phyloP scores from a whole-genome alignment of 2,113 vertebrate genomes.

The Grammomys dolichurus region DNA sequence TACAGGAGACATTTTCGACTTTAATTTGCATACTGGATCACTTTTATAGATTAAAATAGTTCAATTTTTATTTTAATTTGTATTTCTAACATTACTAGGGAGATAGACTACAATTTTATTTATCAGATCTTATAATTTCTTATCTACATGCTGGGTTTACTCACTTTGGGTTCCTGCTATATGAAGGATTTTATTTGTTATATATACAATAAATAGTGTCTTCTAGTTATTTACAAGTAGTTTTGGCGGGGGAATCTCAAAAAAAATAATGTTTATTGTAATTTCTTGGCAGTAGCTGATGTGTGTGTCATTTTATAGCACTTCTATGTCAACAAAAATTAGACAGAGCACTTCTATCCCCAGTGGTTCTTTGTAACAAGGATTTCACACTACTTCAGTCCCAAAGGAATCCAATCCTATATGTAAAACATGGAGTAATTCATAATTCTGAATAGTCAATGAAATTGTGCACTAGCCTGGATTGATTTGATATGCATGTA shows the following conservation, averaged over 20 bases:
- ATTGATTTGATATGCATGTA: slow-evolving; percentile 62
- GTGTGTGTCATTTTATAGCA: slow-evolving; percentile 29
- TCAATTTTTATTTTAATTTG: slow-evolving; percentile 49
- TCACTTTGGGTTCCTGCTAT: neutral
- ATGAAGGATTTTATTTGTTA: slow-evolving; percentile 53
- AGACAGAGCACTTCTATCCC: neutral
- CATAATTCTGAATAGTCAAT: slow-evolving; percentile 83
- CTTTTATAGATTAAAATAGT: slow-evolving; percentile 25
- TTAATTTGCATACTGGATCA: slow-evolving; percentile 16
- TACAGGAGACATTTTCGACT: neutral
- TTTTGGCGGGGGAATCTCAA: slow-evolving; percentile 15
- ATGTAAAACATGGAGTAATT: slow-evolving; percentile 73
- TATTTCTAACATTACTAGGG: neutral
- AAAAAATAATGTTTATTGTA: neutral
- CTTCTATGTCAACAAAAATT: slow-evolving; percentile 65
- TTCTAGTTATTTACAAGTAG: slow-evolving; percentile 15
- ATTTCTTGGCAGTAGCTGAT: slow-evolving; percentile 29
- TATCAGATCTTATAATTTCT: slow-evolving; percentile 3
- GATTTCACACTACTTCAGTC: slow-evolving; percentile 38
- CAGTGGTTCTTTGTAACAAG: neutral
- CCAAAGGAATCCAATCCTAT: slow-evolving; percentile 34
- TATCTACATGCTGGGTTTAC: neutral
- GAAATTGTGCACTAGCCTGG: slow-evolving; percentile 75
- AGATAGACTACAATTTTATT: neutral
- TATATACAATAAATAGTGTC: neutral